Conservation (phyloP, 2,113 vertebrate species). For the Arizona elegans region DNA sequence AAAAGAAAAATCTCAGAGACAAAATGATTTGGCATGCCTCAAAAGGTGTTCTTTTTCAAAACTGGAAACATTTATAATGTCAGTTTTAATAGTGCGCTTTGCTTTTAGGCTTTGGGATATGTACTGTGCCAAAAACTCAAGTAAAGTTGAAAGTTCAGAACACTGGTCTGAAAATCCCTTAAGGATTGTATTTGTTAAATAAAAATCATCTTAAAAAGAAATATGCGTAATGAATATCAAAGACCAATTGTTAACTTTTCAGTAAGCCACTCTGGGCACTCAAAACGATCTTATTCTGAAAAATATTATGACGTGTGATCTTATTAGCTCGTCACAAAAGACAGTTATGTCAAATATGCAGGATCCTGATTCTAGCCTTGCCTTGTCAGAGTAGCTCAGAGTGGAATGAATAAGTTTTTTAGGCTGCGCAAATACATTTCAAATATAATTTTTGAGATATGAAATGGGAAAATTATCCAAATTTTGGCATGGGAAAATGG, state of each 20-base stretch:
- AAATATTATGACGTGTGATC: background rate
- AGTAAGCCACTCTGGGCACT: background rate
- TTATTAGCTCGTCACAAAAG: background rate
- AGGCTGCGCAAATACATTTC: background rate
- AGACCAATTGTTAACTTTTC: background rate
- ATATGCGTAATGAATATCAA: background rate
- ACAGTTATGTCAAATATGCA: background rate
- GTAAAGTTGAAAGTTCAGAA: background rate
- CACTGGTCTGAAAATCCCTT: background rate
- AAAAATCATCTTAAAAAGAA: background rate
- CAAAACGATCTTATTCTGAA: background rate
- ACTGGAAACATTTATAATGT: background rate
- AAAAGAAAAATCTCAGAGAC: background rate
- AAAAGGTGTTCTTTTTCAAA: background rate
- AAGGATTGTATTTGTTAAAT: background rate
- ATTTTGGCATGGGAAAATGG: background rate
- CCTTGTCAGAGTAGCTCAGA: background rate
- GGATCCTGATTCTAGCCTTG: background rate
- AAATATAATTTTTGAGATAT: background rate
- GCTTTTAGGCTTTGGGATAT: background rate
- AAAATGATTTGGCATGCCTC: background rate
- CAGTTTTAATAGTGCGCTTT: background rate
- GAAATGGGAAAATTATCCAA: background rate
- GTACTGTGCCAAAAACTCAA: background rate
- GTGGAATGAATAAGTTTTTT: background rate